Percentiles rank a stretch among this genome's conserved stretches.
phyloP scores from a whole-genome alignment of 2,888 invertebrate species.

The Eumerus sabulonum region DNA sequence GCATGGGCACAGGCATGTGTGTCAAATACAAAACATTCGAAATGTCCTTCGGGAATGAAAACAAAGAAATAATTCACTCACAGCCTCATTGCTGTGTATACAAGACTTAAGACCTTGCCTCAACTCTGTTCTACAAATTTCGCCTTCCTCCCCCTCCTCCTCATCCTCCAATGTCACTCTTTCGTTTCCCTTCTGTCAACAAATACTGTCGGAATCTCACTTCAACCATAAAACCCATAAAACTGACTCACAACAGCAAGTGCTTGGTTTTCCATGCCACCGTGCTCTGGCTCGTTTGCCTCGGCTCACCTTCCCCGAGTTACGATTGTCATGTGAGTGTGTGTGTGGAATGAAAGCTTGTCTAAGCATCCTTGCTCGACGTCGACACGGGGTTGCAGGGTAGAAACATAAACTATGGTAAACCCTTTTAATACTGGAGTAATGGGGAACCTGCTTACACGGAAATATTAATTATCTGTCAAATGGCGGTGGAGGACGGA shows the following conservation, averaged over 20 bases:
- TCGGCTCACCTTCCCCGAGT: slow-evolving; percentile 48
- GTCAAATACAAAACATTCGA: not conserved
- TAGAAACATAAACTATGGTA: slow-evolving; percentile 64
- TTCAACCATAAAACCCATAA: slow-evolving; percentile 69
- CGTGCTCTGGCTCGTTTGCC: no score
- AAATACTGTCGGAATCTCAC: slow-evolving; percentile 68
- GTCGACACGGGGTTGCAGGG: slow-evolving; percentile 9
- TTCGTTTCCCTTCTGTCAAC: slow-evolving; percentile 42
- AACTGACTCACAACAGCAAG: slow-evolving; percentile 64
- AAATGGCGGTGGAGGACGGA: slow-evolving; percentile 7
- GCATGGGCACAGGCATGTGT: not conserved
- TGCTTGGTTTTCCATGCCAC: slow-evolving; percentile 52
- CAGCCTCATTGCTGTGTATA: slow-evolving; percentile 57
- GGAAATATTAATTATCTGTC: slow-evolving; percentile 67
- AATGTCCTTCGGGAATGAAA: slow-evolving; percentile 64
- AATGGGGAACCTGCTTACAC: slow-evolving; percentile 66
- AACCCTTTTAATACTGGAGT: slow-evolving; percentile 67
- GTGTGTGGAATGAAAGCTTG: not conserved
- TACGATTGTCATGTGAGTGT: slow-evolving; percentile 10
- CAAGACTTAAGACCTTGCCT: slow-evolving; percentile 57
- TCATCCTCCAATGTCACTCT: not conserved
- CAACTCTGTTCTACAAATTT: not conserved
- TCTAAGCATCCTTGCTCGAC: slow-evolving; percentile 60
- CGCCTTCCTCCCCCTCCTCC: not conserved
- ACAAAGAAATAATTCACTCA: slow-evolving; percentile 69